A percentile compares a stretch with the other conserved stretches of the same genome.
Evolutionary conservation across 2,888 invertebrate genomes (phyloP).

Genomic region (Apodemia zela): DNA sequence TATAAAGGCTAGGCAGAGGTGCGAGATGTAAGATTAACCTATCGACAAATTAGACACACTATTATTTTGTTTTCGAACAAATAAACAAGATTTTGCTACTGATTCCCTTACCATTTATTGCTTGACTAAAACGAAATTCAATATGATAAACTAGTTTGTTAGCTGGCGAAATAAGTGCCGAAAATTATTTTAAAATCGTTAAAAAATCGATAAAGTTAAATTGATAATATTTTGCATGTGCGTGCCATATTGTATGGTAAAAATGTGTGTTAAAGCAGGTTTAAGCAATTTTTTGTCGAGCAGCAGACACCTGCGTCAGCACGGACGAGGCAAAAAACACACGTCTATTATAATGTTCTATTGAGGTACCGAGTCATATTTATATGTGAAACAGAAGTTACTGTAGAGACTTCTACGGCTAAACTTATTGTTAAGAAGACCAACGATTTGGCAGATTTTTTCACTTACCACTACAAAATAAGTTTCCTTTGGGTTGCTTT

Average conservation of each 20-base stretch:
- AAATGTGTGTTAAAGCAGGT: slow-evolving; percentile 35
- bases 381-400: slow-evolving; percentile 39
- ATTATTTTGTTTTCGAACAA: too few species aligned
- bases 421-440: background rate
- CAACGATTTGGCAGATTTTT: too few species aligned
- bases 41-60: too few species aligned
- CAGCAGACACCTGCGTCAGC: slow-evolving; percentile 65
- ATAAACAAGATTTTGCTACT: too few species aligned
- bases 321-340: slow-evolving; percentile 61
- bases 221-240: slow-evolving; percentile 20
- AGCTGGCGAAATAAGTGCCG: too few species aligned
- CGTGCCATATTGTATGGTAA: slow-evolving; percentile 24
- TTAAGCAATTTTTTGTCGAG: slow-evolving; percentile 39
- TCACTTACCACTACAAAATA: too few species aligned
- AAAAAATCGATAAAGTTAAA: background rate
- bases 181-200: background rate
- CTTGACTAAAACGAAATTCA: too few species aligned
- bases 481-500: too few species aligned
- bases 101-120: too few species aligned
- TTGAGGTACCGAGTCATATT: slow-evolving; percentile 52
- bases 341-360: slow-evolving; percentile 39
- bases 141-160: too few species aligned
- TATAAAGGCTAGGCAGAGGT: too few species aligned
- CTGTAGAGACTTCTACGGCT: slow-evolving; percentile 33
- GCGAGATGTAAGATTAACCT: too few species aligned